These are phyloP conservation scores for Zaprionus africanus DNA, from an alignment of 1,140 invertebrate genomes.

Conservation along the genomic window DNA sequence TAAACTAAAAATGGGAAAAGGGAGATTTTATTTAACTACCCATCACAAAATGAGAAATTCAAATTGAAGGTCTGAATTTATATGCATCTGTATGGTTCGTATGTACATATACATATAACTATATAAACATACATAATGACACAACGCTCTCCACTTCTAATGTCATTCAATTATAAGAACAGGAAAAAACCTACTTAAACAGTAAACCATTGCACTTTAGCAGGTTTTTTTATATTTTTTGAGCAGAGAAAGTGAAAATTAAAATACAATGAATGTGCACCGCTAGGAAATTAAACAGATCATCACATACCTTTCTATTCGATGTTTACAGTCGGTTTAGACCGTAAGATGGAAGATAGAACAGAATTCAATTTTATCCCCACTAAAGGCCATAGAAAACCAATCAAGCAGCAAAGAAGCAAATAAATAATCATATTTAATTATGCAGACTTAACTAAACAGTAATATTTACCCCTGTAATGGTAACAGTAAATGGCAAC, in stretches of 20 bases:
- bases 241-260: not conserved
- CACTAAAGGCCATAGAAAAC: slow-evolving; percentile 20
- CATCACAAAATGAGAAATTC: not conserved
- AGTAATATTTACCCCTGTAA: slow-evolving; percentile 1
- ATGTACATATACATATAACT: slow-evolving; percentile 10
- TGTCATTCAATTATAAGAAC: slow-evolving; percentile 26
- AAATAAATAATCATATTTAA: slow-evolving; percentile 29
- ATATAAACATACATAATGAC: slow-evolving; percentile 18
- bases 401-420: slow-evolving; percentile 23
- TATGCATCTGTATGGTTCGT: slow-evolving; percentile 13
- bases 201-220: not conserved
- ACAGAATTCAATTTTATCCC: slow-evolving; percentile 30
- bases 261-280: not conserved
- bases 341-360: not conserved
- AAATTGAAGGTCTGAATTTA: slow-evolving; percentile 9
- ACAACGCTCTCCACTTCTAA: slow-evolving; percentile 27
- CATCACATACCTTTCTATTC: not conserved
- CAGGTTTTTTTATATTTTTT: not conserved
- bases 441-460: slow-evolving; percentile 19
- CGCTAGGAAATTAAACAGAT: not conserved
- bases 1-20: slow-evolving; percentile 1
- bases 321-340: not conserved
- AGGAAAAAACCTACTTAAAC: not conserved
- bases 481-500: not conserved
- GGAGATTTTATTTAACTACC: slow-evolving; percentile 15